Evolutionary conservation across 2,888 invertebrate species (phyloP), one percentile per base, ranked within the genome.

Genomic region (Cheilosia grossa): DNA sequence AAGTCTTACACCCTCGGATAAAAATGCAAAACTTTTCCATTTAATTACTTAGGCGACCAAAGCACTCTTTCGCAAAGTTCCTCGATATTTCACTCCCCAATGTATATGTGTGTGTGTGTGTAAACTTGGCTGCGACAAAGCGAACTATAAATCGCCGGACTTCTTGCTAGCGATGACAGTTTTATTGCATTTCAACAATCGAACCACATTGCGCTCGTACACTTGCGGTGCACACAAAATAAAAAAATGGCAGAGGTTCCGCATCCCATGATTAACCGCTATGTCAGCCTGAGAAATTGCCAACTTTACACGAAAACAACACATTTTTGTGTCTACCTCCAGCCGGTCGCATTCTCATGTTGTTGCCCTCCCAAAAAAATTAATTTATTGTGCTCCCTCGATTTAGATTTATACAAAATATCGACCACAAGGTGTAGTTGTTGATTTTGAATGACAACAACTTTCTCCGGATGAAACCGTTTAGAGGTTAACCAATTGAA

Each of bases 171-270:
- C 47, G 64, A 80, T 66, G 83, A 83, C 83, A 80, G 74, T 74
- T 80, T 83, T 83, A 83, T 83, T 83, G 67, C 83, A 74, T 51
- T 70, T 70, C 83, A 83, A 80, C 83, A 79, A 74, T 83, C 74
- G 83, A 70, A 83, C 63, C 78, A 79, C 74, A 80, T 83, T 83
- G 80, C 74, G 44, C 74, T 64, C 33, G 15, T 58, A 64, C 44
- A 30, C 51, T 59, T 56, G 56, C 54, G 66, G 61, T 42, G 51
- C 61, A 66, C 56, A 30, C 9, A 9, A 9, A 30, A 30, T 9
- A 30, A 64, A 58, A 79, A 53, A 69, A 58, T 54, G 42, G 51
- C 53, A 37, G n/a, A 80, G 63, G 47, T 37, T 74, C 74, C 47
- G 74, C 80, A 70, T 56, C 40, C 64, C 19, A 74, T 83, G 69